These are phyloP conservation scores for Cephus nigrinus DNA, from an alignment of 2,888 invertebrate species.

Conservation along the genomic window DNA sequence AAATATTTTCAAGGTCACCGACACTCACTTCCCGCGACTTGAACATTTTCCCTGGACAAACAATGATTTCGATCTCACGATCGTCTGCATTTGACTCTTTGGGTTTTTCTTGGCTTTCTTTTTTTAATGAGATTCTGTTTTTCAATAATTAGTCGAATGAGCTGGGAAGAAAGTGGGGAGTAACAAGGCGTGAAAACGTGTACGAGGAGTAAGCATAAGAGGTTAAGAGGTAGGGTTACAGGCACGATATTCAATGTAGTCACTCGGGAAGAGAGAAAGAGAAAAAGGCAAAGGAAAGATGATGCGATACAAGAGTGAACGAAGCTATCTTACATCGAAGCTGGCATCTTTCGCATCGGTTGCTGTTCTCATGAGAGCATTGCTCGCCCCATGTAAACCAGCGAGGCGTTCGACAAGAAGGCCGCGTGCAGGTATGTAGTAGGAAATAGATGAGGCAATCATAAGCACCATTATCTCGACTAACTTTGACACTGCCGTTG, in stretches of 20 bases:
- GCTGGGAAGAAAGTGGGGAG: not conserved
- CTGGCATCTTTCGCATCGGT: constrained; percentile 28
- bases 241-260: no score
- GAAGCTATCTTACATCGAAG: constrained; percentile 43
- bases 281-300: constrained; percentile 20
- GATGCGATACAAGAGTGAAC: constrained; percentile 45
- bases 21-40: not conserved
- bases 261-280: not conserved
- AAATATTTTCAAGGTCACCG: not conserved
- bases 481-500: not conserved
- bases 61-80: not conserved
- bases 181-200: not conserved
- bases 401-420: not conserved
- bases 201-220: not conserved
- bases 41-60: not conserved
- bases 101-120: not conserved
- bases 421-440: not conserved
- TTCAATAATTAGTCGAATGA: not conserved
- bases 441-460: not conserved
- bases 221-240: not conserved
- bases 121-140: not conserved
- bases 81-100: not conserved
- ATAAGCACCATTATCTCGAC: not conserved
- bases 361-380: not conserved
- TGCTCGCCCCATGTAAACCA: not conserved